Evolutionary conservation across 2,113 vertebrate genomes (phyloP).

Genomic region (Labeo rohita): DNA sequence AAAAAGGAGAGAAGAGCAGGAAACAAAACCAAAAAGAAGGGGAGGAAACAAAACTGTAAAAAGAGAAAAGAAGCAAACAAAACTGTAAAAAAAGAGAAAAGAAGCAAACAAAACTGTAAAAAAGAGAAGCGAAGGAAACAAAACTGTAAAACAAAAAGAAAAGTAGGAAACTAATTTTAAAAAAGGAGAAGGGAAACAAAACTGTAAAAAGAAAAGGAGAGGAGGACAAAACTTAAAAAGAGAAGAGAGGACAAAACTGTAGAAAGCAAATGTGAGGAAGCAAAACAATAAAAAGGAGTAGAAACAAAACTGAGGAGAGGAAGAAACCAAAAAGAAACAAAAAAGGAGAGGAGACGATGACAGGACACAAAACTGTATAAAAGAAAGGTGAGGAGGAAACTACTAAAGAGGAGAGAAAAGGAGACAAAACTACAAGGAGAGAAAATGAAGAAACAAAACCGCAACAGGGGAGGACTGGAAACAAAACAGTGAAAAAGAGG

Average conservation of each 20-base stretch:
- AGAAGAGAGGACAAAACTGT: no score
- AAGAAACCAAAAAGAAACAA: no score
- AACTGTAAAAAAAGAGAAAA: not conserved
- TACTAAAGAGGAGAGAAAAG: not conserved
- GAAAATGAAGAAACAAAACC: not conserved
- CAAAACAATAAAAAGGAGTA: not conserved
- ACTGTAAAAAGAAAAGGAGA: not conserved
- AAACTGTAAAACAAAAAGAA: not conserved
- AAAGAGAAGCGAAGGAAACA: not conserved
- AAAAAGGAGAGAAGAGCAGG: not conserved
- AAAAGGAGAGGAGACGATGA: not conserved
- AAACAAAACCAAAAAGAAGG: not conserved
- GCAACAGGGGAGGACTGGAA: not conserved
- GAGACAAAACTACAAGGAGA: not conserved
- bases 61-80: not conserved
- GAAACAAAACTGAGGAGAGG: not conserved
- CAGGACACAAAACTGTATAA: not conserved
- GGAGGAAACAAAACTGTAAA: slow-evolving; percentile 1
- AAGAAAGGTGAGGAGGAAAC: not conserved
- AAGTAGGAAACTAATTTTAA: not conserved
- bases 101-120: not conserved
- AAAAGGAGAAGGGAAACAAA: no score
- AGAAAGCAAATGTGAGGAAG: not conserved
- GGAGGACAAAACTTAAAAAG: not conserved
- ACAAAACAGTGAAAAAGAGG: not conserved